phyloP scores from a whole-genome alignment of 2,113 vertebrate species.

The Gymnogyps californianus region DNA sequence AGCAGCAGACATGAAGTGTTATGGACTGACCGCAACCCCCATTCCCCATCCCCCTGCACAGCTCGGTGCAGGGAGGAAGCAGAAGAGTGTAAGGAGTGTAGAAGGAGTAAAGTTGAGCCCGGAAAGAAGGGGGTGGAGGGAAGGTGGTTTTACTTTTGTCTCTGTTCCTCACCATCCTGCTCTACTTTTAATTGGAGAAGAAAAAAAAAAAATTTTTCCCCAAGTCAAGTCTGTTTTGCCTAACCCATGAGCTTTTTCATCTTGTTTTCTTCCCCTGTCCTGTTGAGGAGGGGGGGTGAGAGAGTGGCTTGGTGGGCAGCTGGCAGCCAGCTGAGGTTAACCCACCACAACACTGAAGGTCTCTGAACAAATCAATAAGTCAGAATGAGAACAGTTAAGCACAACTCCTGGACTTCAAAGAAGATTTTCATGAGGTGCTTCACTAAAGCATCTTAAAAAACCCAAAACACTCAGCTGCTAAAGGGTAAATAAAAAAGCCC shows the following conservation, averaged over 20 bases:
- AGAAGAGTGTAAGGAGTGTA: no score
- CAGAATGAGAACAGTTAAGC: background rate
- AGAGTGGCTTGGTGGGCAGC: background rate
- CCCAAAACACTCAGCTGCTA: background rate
- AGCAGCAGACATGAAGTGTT: no score
- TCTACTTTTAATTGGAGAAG: background rate
- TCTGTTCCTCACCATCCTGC: background rate
- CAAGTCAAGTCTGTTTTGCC: background rate
- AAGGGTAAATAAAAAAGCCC: background rate
- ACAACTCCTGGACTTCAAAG: background rate
- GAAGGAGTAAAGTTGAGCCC: no score
- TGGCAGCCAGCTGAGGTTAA: background rate
- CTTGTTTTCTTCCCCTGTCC: background rate
- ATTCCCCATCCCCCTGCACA: no score
- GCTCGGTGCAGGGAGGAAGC: no score
- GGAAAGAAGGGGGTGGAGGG: no score
- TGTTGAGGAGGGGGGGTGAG: background rate
- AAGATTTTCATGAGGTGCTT: background rate
- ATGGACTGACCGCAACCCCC: no score
- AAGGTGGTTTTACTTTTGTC: no score
- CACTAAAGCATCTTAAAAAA: background rate
- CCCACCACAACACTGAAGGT: background rate
- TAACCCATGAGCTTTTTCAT: background rate
- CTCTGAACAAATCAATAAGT: background rate
- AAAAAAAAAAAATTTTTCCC: background rate